Conservation (phyloP, 2,888 invertebrate genomes). For the Microchrysa polita region DNA sequence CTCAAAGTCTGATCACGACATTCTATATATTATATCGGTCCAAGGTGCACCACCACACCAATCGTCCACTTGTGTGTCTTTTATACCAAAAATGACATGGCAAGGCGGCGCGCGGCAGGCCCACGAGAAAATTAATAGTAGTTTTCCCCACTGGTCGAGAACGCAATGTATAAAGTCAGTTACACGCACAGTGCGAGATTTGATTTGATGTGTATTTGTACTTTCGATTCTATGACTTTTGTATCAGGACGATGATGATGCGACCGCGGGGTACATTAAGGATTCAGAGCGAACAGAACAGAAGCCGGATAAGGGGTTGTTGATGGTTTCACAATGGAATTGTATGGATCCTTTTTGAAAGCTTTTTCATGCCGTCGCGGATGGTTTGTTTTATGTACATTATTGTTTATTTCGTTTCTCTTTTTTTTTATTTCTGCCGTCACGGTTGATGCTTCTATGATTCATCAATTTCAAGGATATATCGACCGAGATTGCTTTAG, state of each 20-base stretch:
- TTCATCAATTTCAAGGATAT: conserved; percentile 39
- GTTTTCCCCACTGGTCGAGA: too few relatives aligned
- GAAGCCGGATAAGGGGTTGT: too few relatives aligned
- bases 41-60: too few relatives aligned
- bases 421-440: background rate
- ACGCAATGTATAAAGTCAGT: background rate
- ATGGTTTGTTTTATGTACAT: conserved; percentile 25
- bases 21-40: too few relatives aligned
- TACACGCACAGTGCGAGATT: background rate
- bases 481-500: conserved; percentile 7
- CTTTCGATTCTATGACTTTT: conserved; percentile 1
- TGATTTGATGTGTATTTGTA: conserved; percentile 8
- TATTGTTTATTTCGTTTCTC: background rate
- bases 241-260: conserved; percentile 3
- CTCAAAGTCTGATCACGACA: too few relatives aligned
- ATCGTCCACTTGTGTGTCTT: too few relatives aligned
- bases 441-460: conserved; percentile 24
- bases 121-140: too few relatives aligned
- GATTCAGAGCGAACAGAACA: too few relatives aligned
- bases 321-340: background rate
- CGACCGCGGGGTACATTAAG: too few relatives aligned
- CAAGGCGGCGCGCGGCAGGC: background rate
- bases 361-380: conserved; percentile 22
- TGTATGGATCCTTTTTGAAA: background rate
- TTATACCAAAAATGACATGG: background rate